Percentiles rank a stretch among this genome's conserved stretches.
Evolutionary conservation across 2,888 invertebrate species (phyloP).

Genomic region (Lampropteryx suffumata): DNA sequence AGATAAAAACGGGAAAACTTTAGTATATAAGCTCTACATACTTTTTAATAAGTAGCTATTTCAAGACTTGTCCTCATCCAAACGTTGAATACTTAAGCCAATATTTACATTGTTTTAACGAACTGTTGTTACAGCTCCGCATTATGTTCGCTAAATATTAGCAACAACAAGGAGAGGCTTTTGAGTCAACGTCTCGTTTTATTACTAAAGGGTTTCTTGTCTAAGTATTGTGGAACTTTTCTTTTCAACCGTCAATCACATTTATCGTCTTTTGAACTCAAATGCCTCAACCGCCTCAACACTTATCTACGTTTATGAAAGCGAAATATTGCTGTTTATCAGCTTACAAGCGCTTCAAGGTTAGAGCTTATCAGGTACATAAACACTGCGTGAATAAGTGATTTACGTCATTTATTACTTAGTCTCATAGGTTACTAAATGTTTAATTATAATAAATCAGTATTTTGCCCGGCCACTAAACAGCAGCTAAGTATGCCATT

Average conservation of each 20-base stretch:
- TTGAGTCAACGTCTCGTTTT: constrained; percentile 11
- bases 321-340: constrained; percentile 7
- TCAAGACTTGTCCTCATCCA: background rate
- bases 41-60: too few species aligned
- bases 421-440: background rate
- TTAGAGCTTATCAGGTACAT: background rate
- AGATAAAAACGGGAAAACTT: too few species aligned
- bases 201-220: constrained; percentile 19
- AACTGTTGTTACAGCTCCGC: constrained; percentile 20
- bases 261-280: constrained; percentile 22
- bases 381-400: background rate
- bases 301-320: constrained; percentile 12
- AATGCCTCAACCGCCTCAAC: constrained; percentile 7
- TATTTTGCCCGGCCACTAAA: too few species aligned
- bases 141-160: constrained; percentile 17
- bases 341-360: constrained; percentile 8
- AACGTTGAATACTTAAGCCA: constrained; percentile 10
- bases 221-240: constrained; percentile 22
- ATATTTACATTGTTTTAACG: constrained; percentile 26
- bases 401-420: background rate
- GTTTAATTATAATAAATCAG: too few species aligned
- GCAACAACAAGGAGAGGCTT: constrained; percentile 6
- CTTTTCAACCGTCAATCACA: constrained; percentile 29
- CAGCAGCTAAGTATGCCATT: constrained; percentile 26
- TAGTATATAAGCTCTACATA: too few species aligned